Evolutionary conservation across 1,140 invertebrate genomes (phyloP).

Genomic region (Temnothorax longispinosus): DNA sequence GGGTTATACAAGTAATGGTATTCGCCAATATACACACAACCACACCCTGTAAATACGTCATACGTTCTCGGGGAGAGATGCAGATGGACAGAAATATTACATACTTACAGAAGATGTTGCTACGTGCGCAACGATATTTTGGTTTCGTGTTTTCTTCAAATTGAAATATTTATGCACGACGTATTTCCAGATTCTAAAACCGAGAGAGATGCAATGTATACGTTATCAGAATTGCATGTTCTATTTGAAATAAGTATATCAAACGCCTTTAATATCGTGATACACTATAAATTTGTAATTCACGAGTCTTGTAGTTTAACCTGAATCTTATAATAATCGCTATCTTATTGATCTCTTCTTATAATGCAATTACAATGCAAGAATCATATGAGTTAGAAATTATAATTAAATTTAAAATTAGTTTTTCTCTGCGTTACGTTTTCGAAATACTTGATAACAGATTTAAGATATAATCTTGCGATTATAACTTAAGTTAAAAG

Average conservation of each 20-base stretch:
- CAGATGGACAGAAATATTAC: background rate
- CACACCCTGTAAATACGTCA: background rate
- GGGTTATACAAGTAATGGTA: constrained; percentile 7
- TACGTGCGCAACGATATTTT: constrained; percentile 42
- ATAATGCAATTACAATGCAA: background rate
- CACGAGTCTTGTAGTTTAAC: background rate
- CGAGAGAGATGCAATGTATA: background rate
- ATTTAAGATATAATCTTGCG: background rate
- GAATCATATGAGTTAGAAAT: background rate
- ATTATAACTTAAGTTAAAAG: background rate
- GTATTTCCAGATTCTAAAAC: constrained; percentile 28
- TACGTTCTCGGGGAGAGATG: background rate
- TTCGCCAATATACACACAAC: background rate
- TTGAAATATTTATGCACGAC: constrained; percentile 19
- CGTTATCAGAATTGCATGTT: background rate
- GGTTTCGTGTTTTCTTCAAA: background rate
- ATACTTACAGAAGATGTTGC: background rate
- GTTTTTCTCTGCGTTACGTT: background rate
- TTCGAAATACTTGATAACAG: background rate
- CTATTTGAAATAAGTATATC: background rate
- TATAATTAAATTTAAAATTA: background rate
- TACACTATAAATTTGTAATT: background rate
- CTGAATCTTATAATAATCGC: background rate
- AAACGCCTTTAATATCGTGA: background rate
- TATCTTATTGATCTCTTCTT: background rate